Evolutionary conservation across 30 jellyfish, hydroid and myxozoan species (phyloP).

Genomic region (Aurelia aurita complex sp. Pacific): DNA sequence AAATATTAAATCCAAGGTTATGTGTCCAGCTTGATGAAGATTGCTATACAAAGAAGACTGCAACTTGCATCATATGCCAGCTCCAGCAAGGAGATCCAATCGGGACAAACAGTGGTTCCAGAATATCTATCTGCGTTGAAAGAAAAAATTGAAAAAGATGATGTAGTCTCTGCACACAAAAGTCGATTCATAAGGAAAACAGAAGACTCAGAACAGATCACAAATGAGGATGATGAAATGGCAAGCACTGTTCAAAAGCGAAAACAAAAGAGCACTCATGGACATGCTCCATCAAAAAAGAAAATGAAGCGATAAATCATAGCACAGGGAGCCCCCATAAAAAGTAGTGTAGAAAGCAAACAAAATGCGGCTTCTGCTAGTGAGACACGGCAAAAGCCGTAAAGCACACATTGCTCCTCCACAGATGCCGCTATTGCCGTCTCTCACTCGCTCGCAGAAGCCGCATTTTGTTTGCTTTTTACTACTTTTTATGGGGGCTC

Average conservation of each 20-base stretch:
- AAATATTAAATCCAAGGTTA: background rate
- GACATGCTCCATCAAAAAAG: background rate
- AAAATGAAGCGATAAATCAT: too few species aligned
- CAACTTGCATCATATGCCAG: background rate
- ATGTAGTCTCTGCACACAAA: background rate
- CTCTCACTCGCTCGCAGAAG: too few species aligned
- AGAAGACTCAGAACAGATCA: background rate
- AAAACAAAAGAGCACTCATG: background rate
- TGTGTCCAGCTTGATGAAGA: constrained; percentile 14
- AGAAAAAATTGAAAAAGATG: constrained; percentile 4
- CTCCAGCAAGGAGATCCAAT: background rate
- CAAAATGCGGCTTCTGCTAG: too few species aligned
- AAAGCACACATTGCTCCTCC: too few species aligned
- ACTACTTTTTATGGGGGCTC: too few species aligned
- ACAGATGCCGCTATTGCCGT: too few species aligned
- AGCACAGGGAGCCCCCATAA: too few species aligned
- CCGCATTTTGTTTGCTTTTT: too few species aligned
- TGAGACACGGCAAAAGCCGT: too few species aligned
- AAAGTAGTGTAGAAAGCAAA: too few species aligned
- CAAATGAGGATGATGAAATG: background rate
- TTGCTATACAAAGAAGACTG: constrained; percentile 11
- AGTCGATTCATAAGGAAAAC: constrained; percentile 10
- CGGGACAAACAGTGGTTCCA: background rate
- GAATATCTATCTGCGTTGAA: background rate
- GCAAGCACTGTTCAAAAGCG: background rate